phyloP scores from a whole-genome alignment of 1,140 invertebrate genomes.

The Scaptomyza pallida region DNA sequence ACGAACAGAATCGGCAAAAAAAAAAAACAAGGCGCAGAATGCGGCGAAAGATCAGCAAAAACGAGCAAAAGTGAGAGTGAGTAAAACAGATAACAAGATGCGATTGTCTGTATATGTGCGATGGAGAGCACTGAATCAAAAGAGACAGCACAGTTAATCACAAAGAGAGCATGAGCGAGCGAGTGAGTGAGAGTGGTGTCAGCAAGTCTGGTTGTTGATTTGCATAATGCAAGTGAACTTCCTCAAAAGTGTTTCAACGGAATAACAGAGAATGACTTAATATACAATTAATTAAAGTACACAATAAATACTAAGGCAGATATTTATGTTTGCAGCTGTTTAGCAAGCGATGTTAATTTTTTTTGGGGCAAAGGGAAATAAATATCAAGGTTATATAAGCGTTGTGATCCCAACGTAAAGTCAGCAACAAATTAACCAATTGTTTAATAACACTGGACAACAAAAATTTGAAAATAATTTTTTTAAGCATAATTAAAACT shows the following conservation, averaged over 20 bases:
- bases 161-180: conserved; percentile 1
- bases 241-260: conserved; percentile 33
- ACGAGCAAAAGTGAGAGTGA: neutral
- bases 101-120: too few species aligned
- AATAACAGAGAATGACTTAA: conserved; percentile 29
- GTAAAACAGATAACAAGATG: neutral
- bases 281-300: neutral
- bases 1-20: conserved; percentile 31
- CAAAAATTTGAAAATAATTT: conserved; percentile 15
- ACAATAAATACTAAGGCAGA: too few species aligned
- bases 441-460: conserved; percentile 47
- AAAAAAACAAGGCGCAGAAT: conserved; percentile 25
- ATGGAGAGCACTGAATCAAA: too few species aligned
- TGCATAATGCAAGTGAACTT: conserved; percentile 56
- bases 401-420: conserved; percentile 30
- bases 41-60: conserved; percentile 31
- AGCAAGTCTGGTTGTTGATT: conserved; percentile 40
- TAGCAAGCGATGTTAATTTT: conserved; percentile 13
- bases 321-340: conserved; percentile 58
- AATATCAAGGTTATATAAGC: conserved; percentile 80
- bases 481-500: too few species aligned
- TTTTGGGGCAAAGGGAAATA: conserved; percentile 37
- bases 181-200: conserved; percentile 19
- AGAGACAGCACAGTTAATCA: too few species aligned
- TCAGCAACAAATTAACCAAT: conserved; percentile 53